Evolutionary conservation across 2,888 invertebrate species (phyloP), one percentile per base, ranked within the genome.

Genomic region (Xestia rhomboidea): DNA sequence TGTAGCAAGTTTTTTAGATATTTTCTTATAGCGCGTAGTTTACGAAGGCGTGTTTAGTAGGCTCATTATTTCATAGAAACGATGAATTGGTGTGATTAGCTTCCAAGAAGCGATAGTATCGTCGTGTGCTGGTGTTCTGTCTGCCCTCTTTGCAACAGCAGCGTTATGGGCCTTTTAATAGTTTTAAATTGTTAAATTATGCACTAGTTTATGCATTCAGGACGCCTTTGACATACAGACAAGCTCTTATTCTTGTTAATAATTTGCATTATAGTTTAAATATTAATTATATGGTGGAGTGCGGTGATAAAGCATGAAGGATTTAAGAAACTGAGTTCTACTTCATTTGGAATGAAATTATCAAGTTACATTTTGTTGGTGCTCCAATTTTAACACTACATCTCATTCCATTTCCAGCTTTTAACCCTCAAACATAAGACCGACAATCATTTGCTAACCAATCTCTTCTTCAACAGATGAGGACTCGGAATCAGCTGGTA

Each of bases 401-500:
- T 60, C 6, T 70, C 75, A 78, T 83, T 77, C 18, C 41, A 86
- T 84, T 86, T 69, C 5, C 18, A 41, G 27, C 68, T 69, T 86
- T n/a, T 82, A 60, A 60, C 15, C 46, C 24, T 51, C 5, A 44
- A 30, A 15, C 3, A 11, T 76, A 66, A 69, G 60, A 0, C 63
- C 38, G 8, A 49, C 7, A 71, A 62, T 76, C 13, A 30, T 49
- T 73, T 66, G 34, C 51, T 86, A 57, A 84, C 13, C 30, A 13
- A 57, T 7, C 10, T 69, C 38, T 81, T 83, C 72, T 81, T 84
- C 90, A 91, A 85, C 95, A 97, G 97, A 97, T 85, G 97, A 97
- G 60, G 97, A 97, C 78, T 97, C 97, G 6, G 97, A 97, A 82
- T 91, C 96, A 73, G 93, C 93, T 2, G 92, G 93, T 5, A 92